phyloP scores from a whole-genome alignment of 2,113 vertebrate genomes.

The Machaerirhynchus nigripectus region DNA sequence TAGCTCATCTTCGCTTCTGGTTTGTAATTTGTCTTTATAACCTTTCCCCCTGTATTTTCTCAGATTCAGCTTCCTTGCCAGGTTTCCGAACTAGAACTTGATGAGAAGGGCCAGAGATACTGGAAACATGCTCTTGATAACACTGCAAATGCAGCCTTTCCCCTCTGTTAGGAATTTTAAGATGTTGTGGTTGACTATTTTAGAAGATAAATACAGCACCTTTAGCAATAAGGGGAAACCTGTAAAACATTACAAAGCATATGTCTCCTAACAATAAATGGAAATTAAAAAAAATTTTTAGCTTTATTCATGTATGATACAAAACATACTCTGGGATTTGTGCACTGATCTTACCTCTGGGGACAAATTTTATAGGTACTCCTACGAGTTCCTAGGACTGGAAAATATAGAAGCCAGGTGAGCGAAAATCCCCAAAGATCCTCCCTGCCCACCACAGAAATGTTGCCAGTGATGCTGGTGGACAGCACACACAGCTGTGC shows the following conservation, averaged over 20 bases:
- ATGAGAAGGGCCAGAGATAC: not conserved
- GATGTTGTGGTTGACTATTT: not conserved
- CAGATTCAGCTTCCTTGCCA: not conserved
- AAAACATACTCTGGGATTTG: not conserved
- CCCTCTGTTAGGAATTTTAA: not conserved
- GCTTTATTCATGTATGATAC: not conserved
- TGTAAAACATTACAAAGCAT: not conserved
- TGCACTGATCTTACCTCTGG: not conserved
- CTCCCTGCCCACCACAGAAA: not conserved
- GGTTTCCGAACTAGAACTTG: not conserved
- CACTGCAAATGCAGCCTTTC: not conserved
- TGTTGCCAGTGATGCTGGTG: not conserved
- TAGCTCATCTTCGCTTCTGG: not conserved
- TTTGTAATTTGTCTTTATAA: not conserved
- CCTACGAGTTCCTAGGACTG: not conserved
- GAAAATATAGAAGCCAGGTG: not conserved
- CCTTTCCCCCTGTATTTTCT: not conserved
- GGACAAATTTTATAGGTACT: not conserved
- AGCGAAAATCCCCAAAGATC: not conserved
- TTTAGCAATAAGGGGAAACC: not conserved
- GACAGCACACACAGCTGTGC: not conserved
- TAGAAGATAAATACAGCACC: not conserved
- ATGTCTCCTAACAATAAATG: not conserved
- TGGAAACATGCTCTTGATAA: not conserved
- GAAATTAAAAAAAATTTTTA: not conserved